phyloP scores from a whole-genome alignment of 2,113 vertebrate species.

The Menidia beryllina region DNA sequence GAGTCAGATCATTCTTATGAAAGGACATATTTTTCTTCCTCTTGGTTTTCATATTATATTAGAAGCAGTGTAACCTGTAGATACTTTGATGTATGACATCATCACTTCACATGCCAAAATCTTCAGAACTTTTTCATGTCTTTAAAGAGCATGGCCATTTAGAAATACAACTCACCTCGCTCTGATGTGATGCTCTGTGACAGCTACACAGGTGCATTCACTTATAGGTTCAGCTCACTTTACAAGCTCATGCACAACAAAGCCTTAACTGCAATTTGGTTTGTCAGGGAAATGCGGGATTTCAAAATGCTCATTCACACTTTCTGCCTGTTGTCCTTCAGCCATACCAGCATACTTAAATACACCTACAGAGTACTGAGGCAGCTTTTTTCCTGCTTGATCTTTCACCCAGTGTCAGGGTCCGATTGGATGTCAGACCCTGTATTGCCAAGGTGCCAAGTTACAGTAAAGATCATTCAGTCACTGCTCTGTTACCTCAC shows the following conservation, averaged over 20 bases:
- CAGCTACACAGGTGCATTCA: slow-evolving; percentile 33
- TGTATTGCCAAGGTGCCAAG: slow-evolving; percentile 37
- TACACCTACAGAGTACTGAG: slow-evolving; percentile 10
- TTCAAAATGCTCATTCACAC: slow-evolving; percentile 6
- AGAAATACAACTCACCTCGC: neutral
- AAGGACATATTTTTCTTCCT: slow-evolving; percentile 17
- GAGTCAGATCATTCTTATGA: slow-evolving; percentile 6
- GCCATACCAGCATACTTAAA: slow-evolving; percentile 46
- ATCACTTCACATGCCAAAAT: slow-evolving; percentile 65
- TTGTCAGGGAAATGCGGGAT: slow-evolving; percentile 23
- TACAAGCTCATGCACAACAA: slow-evolving; percentile 45
- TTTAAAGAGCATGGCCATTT: slow-evolving; percentile 1
- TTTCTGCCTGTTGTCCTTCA: slow-evolving; percentile 39
- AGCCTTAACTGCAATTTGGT: slow-evolving; percentile 63
- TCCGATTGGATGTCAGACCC: slow-evolving; percentile 20
- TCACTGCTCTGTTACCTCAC: slow-evolving; percentile 45
- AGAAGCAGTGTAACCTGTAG: slow-evolving; percentile 31
- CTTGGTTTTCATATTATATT: slow-evolving; percentile 15
- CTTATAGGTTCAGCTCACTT: slow-evolving; percentile 55
- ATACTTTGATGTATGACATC: slow-evolving; percentile 42
- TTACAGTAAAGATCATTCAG: slow-evolving; percentile 20
- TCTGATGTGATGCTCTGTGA: slow-evolving; percentile 15
- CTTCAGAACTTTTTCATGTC: slow-evolving; percentile 36
- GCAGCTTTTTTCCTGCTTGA: slow-evolving; percentile 30
- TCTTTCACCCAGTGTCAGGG: slow-evolving; percentile 16